phyloP scores from a whole-genome alignment of 1,140 invertebrate species.

The Nephotettix cincticeps region DNA sequence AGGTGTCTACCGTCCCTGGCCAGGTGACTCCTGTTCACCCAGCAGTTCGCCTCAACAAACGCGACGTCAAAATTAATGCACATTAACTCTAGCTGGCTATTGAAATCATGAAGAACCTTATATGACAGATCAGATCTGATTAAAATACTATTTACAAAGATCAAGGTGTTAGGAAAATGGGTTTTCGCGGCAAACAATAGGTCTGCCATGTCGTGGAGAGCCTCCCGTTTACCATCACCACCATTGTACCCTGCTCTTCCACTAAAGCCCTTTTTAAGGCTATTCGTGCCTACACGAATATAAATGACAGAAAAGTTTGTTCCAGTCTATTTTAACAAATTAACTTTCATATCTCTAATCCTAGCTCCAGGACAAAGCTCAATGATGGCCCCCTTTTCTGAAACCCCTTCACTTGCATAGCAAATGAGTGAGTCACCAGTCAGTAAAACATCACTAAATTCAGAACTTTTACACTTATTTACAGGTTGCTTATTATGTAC shows the following conservation, averaged over 20 bases:
- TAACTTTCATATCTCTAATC: neutral
- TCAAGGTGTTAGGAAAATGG: neutral
- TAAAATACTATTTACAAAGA: constrained; percentile 8
- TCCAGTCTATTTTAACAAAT: neutral
- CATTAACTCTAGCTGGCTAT: too few species aligned
- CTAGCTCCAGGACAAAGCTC: neutral
- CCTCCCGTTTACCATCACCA: neutral
- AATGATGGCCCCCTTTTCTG: neutral
- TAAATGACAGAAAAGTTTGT: neutral
- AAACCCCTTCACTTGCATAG: neutral
- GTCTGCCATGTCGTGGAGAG: neutral
- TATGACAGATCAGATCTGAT: neutral
- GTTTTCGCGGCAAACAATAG: neutral
- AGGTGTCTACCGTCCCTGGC: too few species aligned
- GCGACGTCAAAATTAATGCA: too few species aligned
- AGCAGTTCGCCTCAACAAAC: too few species aligned
- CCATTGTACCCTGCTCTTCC: neutral
- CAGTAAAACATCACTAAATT: neutral
- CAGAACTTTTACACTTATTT: too few species aligned
- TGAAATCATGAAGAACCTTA: neutral
- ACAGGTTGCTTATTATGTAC: too few species aligned
- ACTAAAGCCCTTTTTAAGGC: neutral
- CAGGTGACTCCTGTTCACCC: too few species aligned
- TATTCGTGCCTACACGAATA: neutral
- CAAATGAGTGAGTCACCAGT: neutral